These are phyloP conservation scores for Himalopsyche phryganea DNA, from an alignment of 1,140 invertebrate genomes.

Conservation along the genomic window DNA sequence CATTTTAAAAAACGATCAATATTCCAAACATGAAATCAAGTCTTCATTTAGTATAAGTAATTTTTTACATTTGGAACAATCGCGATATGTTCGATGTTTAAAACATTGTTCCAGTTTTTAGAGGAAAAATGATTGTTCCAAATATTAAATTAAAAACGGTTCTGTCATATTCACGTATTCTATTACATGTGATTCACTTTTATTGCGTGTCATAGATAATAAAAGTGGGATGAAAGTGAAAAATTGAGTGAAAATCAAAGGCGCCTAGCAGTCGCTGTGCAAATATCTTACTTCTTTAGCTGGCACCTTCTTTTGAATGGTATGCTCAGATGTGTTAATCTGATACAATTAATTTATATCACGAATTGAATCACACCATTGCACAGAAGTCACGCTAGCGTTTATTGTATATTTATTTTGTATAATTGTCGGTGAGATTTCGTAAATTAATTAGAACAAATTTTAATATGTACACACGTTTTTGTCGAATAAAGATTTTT, in stretches of 20 bases:
- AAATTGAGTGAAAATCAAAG: neutral
- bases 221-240: neutral
- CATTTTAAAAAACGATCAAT: too few species aligned
- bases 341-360: constrained; percentile 15
- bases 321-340: neutral
- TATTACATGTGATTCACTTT: too few species aligned
- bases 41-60: too few species aligned
- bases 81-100: too few species aligned
- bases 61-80: too few species aligned
- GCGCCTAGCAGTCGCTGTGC: constrained; percentile 6
- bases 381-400: constrained; percentile 1
- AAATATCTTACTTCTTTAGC: too few species aligned
- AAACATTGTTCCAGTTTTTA: too few species aligned
- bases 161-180: too few species aligned
- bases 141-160: too few species aligned
- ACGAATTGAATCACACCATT: constrained; percentile 13
- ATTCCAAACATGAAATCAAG: too few species aligned
- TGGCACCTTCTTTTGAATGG: neutral
- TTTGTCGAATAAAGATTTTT: neutral
- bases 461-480: neutral
- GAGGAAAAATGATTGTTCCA: too few species aligned
- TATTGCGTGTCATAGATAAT: too few species aligned
- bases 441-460: neutral
- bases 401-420: neutral
- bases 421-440: neutral